These are phyloP conservation scores for Stenodema calcarata DNA, from an alignment of 2,888 invertebrate genomes.

Conservation along the genomic window DNA sequence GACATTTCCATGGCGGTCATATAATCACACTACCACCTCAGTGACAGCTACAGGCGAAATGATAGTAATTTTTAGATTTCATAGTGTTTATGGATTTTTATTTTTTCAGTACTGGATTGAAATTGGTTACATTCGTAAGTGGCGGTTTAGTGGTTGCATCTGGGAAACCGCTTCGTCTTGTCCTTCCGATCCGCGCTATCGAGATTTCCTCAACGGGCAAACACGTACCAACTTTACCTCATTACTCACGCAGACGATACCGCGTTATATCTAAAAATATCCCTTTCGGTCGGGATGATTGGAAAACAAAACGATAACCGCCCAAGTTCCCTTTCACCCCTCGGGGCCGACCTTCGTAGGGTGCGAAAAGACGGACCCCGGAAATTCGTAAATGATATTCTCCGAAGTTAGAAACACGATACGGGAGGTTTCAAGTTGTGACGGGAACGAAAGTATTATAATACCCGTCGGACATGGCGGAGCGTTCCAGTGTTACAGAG, in stretches of 20 bases:
- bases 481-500: background rate
- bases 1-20: too few relatives aligned
- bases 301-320: background rate
- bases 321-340: background rate
- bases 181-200: background rate
- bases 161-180: background rate
- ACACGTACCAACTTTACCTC: background rate
- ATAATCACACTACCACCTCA: too few relatives aligned
- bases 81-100: too few relatives aligned
- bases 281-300: background rate
- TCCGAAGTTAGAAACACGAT: background rate
- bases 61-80: too few relatives aligned
- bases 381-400: constrained; percentile 9
- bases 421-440: background rate
- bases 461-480: background rate
- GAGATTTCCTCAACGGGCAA: background rate
- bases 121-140: too few relatives aligned
- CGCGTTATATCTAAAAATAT: background rate
- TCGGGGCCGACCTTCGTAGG: background rate
- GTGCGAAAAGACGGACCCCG: background rate
- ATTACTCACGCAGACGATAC: background rate
- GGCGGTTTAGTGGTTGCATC: too few relatives aligned
- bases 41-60: too few relatives aligned
- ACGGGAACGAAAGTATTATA: background rate
- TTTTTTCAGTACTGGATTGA: too few relatives aligned